Conservation (phyloP, 2,888 invertebrate species). For the Mesorhabditis belari region DNA sequence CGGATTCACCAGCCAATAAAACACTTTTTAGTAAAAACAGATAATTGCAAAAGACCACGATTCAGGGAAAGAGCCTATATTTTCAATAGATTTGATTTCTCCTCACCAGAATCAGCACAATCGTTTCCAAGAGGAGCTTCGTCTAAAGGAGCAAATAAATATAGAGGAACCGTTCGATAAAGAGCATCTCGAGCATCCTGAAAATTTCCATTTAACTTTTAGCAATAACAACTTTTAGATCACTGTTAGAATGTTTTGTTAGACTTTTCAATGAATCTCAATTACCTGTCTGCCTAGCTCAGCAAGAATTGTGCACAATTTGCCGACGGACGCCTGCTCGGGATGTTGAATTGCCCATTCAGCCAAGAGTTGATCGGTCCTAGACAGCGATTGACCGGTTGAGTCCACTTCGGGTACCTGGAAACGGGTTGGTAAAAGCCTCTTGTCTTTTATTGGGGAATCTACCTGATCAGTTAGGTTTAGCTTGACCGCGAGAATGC, state of each 20-base stretch:
- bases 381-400: constrained; percentile 51
- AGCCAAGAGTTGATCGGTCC: constrained; percentile 57
- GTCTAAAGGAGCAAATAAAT: constrained; percentile 40
- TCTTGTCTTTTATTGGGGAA: constrained; percentile 61
- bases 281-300: constrained; percentile 63
- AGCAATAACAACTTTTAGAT: constrained; percentile 57
- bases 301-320: constrained; percentile 61
- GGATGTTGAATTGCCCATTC: constrained; percentile 57
- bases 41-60: too few relatives aligned
- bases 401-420: constrained; percentile 35
- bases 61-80: too few relatives aligned
- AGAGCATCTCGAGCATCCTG: constrained; percentile 60
- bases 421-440: constrained; percentile 50
- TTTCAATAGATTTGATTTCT: too few relatives aligned
- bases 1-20: too few relatives aligned
- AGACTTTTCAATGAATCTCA: too few relatives aligned
- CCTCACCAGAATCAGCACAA: constrained; percentile 31
- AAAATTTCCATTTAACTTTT: too few relatives aligned
- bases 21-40: too few relatives aligned
- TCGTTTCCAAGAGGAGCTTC: constrained; percentile 18
- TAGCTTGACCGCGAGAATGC: constrained; percentile 60
- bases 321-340: constrained; percentile 57
- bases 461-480: constrained; percentile 60
- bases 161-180: constrained; percentile 60
- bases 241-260: too few relatives aligned